Evolutionary conservation across 2,888 invertebrate genomes (phyloP), one percentile per base, ranked within the genome.

Genomic region (Folsomia candida): DNA sequence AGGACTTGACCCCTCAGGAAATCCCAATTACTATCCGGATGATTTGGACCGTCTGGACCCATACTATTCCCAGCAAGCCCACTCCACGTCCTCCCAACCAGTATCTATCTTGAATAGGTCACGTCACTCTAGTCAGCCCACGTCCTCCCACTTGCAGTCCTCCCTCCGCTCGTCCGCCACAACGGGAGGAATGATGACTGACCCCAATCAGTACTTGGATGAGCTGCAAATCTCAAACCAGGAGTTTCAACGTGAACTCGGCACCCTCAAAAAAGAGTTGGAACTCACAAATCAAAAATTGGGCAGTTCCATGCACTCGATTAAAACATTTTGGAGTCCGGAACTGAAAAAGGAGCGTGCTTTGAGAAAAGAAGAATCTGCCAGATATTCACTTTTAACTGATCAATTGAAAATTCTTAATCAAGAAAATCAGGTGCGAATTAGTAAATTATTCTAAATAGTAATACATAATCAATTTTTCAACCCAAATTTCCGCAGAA

Each of bases 271-370:
- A 85, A 93, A 94, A 83, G 96, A 96, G 83, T 87, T 96, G 82
- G 96, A 96, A 86, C 87, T 95, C 83, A 95, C 96, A 79, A 96
- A 96, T 85, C 96, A 97, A 86, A 98, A 98, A 85, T 88, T 98
- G 81, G 94, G 95, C 84, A 96, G 96, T 83, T 94, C 94, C 82
- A 99, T 99, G 97, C 97, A 98, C 86, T 97, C 96, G 85, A 99
- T 99, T 85, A 98, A 98, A 87, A 98, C 97, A 69, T 99, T 99
- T 86, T 99, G 99, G 99, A 97, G 97, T 83, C 99, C 99, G 24
- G 99, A 99, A 86, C 87, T 99, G 84, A 99, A 99, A 86, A 97
- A 97, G 85, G 98, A 99, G 85, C 87, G 98, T 78, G 94, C 96
- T 66, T 84, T 97, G 81, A 87, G 98, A 80, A 98, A 98, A 83